Evolutionary conservation across 2,888 invertebrate genomes (phyloP).

Genomic region (Acrobeloides nanus): DNA sequence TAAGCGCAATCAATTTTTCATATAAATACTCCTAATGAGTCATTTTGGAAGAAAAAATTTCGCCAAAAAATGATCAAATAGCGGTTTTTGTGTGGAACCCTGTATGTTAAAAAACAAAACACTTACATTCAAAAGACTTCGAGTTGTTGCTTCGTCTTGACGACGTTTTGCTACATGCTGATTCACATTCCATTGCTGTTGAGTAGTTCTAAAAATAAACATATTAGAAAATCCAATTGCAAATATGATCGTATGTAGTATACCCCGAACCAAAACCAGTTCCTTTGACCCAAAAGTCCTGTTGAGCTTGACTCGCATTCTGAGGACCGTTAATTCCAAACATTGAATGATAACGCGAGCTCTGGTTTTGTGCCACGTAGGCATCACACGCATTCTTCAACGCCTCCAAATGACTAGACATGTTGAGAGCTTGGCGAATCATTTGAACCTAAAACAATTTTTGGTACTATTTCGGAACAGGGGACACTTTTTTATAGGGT

Average conservation of each 20-base stretch:
- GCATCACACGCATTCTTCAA: neutral
- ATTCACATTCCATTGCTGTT: conserved; percentile 92
- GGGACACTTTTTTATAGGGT: too few species aligned
- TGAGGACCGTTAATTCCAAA: neutral
- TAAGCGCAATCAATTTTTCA: too few species aligned
- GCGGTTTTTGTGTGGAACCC: too few species aligned
- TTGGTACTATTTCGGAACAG: too few species aligned
- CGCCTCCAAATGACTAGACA: neutral
- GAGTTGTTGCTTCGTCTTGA: conserved; percentile 87
- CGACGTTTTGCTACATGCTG: conserved; percentile 80
- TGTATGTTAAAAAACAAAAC: conserved; percentile 7
- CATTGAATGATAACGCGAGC: neutral
- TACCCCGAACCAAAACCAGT: conserved; percentile 92
- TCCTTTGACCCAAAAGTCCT: conserved; percentile 75
- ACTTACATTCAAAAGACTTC: conserved; percentile 67
- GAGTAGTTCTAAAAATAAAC: conserved; percentile 74
- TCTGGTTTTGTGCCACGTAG: neutral
- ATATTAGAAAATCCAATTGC: neutral
- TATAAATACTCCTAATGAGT: too few species aligned
- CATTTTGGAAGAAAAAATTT: too few species aligned
- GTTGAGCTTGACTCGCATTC: neutral
- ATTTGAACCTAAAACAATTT: conserved; percentile 30
- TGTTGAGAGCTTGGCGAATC: neutral
- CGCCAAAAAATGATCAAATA: too few species aligned
- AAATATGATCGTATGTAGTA: neutral